Conservation (phyloP, 2,113 vertebrate species). For the Python bivittatus region DNA sequence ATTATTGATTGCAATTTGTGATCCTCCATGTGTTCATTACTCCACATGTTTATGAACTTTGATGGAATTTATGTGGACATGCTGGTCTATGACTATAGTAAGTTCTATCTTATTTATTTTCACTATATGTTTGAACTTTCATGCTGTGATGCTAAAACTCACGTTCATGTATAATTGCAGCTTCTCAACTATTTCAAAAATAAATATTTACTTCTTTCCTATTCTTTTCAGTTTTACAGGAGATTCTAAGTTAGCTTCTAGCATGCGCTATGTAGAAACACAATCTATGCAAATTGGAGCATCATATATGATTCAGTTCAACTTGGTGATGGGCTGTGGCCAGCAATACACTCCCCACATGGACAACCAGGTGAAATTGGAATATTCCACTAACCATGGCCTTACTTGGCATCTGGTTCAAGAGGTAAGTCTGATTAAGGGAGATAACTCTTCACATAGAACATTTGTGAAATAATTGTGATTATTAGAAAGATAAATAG, state of each 20-base stretch:
- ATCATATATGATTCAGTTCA: constrained; percentile 96
- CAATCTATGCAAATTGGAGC: constrained; percentile 98
- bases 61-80: too few species aligned
- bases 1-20: not conserved
- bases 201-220: constrained; percentile 47
- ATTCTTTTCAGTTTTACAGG: constrained; percentile 77
- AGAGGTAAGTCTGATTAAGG: constrained; percentile 78
- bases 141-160: not conserved
- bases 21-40: not conserved
- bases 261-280: constrained; percentile 96
- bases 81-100: too few species aligned
- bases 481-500: too few species aligned
- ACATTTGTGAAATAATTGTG: constrained; percentile 5
- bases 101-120: too few species aligned
- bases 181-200: constrained; percentile 6
- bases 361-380: constrained; percentile 96
- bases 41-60: not conserved
- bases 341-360: constrained; percentile 88
- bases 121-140: too few species aligned
- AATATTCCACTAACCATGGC: constrained; percentile 97
- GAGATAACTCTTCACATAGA: not conserved
- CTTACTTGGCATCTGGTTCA: constrained; percentile 98
- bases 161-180: not conserved
- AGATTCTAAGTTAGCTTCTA: constrained; percentile 89
- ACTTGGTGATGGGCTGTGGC: constrained; percentile 94